Base-by-base conservation (phyloP, 2,797 vertebrate species). In the Microchirus variegatus region DNA sequence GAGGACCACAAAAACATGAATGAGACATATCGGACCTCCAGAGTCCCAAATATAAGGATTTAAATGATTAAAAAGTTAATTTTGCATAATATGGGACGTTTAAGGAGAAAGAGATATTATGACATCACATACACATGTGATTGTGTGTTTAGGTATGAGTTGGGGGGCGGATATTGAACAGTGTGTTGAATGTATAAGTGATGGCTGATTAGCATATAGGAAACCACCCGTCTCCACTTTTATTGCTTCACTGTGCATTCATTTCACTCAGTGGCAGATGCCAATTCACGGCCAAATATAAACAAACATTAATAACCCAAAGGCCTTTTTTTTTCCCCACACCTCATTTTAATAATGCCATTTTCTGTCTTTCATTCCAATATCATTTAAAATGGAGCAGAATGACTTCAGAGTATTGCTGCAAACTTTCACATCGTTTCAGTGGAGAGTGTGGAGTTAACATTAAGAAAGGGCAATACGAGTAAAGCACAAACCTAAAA, bases 231-330 rank as follows among this genome's bases (percentile, higher is more conserved):
- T 69, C 77, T 81, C 67, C 76, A 77, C 62, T 77, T 85, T 90
- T 88, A 90, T 90, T 89, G 85, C 83, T 86, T 86, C 77, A 62
- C 84, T 84, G 82, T 75, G 82, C 80, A 81, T 87, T 84, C 72
- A 83, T 86, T 86, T 81, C 77, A 67, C 57, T 64, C 60, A 53
- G 12, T 14, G 49, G 66, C 80, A 81, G 69, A 79, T 62, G 66
- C 75, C 82, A 40, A 67, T 83, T 72, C 26, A 49, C 65, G 70
- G 64, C 60, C 63, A 82, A 82, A 85, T 84, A 86, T 81, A 88
- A 87, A 87, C 86, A 87, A 85, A 86, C 73, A 84, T 82, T 87
- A 83, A 86, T 87, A 86, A 84, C 71, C 75, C 71, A 81, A 70
- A 81, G 78, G 69, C 52, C 70, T 81, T 68, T 63, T 69, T 66